Percentiles rank a stretch among this genome's conserved stretches.
These are phyloP conservation scores for Lichenostomus cassidix DNA, from an alignment of 2,113 vertebrate genomes.

Conservation along the genomic window DNA sequence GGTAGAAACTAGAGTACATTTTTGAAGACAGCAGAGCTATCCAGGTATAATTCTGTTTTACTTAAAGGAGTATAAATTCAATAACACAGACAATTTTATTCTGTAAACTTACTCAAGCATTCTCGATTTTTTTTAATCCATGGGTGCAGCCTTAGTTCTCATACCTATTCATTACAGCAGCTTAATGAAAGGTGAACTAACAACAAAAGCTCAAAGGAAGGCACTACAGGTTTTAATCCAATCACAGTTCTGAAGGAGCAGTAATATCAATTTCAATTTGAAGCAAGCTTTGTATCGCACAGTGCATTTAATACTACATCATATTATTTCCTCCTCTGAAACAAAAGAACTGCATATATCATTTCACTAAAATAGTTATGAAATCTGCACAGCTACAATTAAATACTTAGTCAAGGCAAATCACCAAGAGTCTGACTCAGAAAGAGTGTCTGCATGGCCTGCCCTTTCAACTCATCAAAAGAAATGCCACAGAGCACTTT, in stretches of 20 bases:
- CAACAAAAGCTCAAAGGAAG: not conserved
- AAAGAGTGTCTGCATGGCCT: not conserved
- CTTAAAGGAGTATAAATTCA: not conserved
- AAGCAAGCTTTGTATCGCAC: not conserved
- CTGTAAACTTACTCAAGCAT: not conserved
- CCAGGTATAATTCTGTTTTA: not conserved
- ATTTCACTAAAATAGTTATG: not conserved
- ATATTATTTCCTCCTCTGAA: not conserved
- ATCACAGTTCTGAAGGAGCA: not conserved
- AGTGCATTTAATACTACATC: not conserved
- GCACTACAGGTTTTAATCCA: not conserved
- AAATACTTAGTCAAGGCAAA: not conserved
- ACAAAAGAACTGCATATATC: not conserved
- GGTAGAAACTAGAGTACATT: not conserved
- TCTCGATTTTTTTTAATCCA: not conserved
- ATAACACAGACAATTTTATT: not conserved
- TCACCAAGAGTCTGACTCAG: not conserved
- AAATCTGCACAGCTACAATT: slow-evolving; percentile 3
- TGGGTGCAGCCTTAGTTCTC: not conserved
- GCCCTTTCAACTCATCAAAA: not conserved
- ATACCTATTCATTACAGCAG: not conserved
- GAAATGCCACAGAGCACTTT: not conserved
- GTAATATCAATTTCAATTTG: not conserved
- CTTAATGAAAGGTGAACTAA: not conserved
- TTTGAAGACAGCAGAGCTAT: not conserved